Percentiles rank a stretch among this genome's conserved stretches.
Evolutionary conservation across 1,140 invertebrate genomes (phyloP).

Genomic region (Meloidogyne chitwoodi): DNA sequence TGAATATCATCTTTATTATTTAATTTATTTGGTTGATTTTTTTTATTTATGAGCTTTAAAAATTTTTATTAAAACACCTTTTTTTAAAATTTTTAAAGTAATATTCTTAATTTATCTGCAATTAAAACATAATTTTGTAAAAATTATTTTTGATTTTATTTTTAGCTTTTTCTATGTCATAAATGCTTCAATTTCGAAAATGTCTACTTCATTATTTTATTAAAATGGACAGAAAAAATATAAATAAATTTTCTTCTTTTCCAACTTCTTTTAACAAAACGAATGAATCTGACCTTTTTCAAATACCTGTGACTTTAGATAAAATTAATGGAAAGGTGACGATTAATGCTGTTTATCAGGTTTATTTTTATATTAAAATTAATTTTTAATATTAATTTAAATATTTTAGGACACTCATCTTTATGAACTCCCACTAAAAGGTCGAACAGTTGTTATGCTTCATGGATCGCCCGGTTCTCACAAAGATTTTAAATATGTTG

Average conservation of each 20-base stretch:
- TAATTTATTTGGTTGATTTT: too few relatives aligned
- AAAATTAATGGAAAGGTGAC: not conserved
- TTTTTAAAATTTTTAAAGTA: too few relatives aligned
- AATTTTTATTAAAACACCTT: too few relatives aligned
- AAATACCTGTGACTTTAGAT: not conserved
- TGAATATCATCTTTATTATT: too few relatives aligned
- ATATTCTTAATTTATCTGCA: too few relatives aligned
- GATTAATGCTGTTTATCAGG: not conserved
- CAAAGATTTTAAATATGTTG: conserved; percentile 52
- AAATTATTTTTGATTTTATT: too few relatives aligned
- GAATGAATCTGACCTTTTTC: not conserved
- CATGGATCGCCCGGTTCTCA: conserved; percentile 48
- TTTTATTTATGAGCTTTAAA: too few relatives aligned
- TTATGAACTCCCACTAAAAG: not conserved
- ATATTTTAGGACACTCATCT: conserved; percentile 36
- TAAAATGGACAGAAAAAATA: not conserved
- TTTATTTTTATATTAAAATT: not conserved
- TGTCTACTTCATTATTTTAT: not conserved
- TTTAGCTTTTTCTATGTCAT: too few relatives aligned
- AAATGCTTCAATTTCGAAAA: too few relatives aligned
- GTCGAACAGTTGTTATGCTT: conserved; percentile 32
- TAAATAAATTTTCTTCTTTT: not conserved
- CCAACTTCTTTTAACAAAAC: not conserved
- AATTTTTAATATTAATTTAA: conserved; percentile 13
- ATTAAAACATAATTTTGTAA: too few relatives aligned